Base-by-base conservation (phyloP, 1,140 invertebrate species). In the Eumeta japonica region DNA sequence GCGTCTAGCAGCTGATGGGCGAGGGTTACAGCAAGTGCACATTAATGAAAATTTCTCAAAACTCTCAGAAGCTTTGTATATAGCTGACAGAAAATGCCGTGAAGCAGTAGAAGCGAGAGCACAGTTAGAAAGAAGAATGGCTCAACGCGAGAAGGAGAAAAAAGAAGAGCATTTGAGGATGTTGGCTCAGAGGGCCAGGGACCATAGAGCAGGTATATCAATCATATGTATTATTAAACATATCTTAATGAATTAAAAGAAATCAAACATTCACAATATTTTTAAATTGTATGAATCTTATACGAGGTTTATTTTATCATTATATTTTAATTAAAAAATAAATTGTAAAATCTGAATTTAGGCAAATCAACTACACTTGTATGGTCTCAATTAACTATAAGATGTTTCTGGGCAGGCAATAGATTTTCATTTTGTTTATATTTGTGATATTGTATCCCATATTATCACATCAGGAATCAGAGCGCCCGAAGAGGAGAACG, bases 41-140 rank as follows among this genome's bases (percentile, higher is more conserved):
- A 95, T 99, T 35, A 99, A 98, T 63, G 97, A 99, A 72, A 99
- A 99, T 62, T 99, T 99, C 78, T 94, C 96, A 1, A 98, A 98
- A 67, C 75, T 99, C 19, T 91, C 97, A 0, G 97, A 99, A 72
- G 91, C 97, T 3, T 67, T 99, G 11, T 98, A 97, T 58, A 97
- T 99, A 54, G 96, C 97, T 16, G 46, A 36, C 35, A 54, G 97
- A 65, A 98, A 98, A 75, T 93, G 94, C 1, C 76, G 96, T 39
- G 96, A 99, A 75, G 92, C 92, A 30, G 94, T 99, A 0, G 96
- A 99, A 68, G 92, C 92, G 59, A 78, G 97, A 35, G 92, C 94
- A 0, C 94, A 98, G 62, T 76, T 98, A 2, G 96, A 99, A 58
- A 93, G 94, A 76, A 94, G 95, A 75, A 66, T 98, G 41, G 95